Conservation (phyloP, 1,140 invertebrate genomes). For the Penaeus chinensis region DNA sequence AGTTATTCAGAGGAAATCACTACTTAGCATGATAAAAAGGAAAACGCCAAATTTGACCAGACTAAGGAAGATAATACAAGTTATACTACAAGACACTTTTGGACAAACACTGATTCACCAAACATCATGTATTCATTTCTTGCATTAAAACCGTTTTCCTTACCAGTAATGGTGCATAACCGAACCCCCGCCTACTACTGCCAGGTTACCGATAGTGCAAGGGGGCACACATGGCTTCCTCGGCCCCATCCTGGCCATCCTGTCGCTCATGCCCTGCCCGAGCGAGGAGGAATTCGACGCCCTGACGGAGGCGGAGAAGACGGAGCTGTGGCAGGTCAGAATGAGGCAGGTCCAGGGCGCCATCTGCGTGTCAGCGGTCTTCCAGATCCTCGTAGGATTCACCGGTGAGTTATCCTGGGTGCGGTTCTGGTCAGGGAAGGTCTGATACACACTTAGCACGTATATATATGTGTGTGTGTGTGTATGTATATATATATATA, state of each 20-base stretch:
- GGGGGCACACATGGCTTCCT: slow-evolving; percentile 85
- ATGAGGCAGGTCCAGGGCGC: slow-evolving; percentile 88
- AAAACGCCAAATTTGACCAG: not conserved
- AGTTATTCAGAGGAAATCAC: not conserved
- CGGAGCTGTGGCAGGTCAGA: slow-evolving; percentile 80
- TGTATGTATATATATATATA: not conserved
- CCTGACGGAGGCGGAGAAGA: slow-evolving; percentile 70
- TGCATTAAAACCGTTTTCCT: too few relatives aligned
- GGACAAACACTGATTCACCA: too few relatives aligned
- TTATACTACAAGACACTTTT: not conserved
- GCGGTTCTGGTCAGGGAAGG: not conserved
- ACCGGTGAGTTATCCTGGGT: slow-evolving; percentile 67
- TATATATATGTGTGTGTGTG: too few relatives aligned
- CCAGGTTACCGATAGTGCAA: slow-evolving; percentile 63
- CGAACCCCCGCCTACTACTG: not conserved
- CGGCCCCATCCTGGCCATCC: slow-evolving; percentile 85
- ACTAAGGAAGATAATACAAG: not conserved
- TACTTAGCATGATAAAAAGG: not conserved
- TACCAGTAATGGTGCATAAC: not conserved
- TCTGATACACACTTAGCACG: not conserved
- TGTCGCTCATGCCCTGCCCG: slow-evolving; percentile 82
- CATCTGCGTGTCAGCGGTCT: slow-evolving; percentile 83
- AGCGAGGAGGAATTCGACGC: slow-evolving; percentile 56
- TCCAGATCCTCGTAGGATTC: slow-evolving; percentile 82
- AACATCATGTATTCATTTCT: not conserved